Conservation (phyloP, 2,888 invertebrate genomes). For the Tolmerus cingulatus region DNA sequence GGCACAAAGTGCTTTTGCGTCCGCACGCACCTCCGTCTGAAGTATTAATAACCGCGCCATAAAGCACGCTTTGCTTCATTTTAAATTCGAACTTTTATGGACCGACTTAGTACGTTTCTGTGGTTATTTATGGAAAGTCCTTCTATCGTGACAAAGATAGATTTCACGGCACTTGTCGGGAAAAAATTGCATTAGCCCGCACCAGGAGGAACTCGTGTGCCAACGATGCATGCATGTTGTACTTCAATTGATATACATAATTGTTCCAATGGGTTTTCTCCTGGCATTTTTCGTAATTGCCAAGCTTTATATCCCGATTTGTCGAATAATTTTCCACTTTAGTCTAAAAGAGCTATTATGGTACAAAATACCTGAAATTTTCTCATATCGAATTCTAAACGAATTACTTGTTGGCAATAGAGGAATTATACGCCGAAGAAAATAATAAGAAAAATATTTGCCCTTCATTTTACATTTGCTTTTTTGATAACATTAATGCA, state of each 20-base stretch:
- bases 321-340: not conserved
- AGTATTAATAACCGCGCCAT: not conserved
- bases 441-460: not conserved
- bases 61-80: not conserved
- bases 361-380: not conserved
- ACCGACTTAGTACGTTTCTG: not conserved
- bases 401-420: not conserved
- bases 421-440: not conserved
- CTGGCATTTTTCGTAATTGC: not conserved
- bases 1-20: not conserved
- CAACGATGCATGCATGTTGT: conserved; percentile 2
- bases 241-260: not conserved
- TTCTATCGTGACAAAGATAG: conserved; percentile 3
- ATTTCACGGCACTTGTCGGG: not conserved
- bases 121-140: conserved; percentile 9
- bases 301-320: not conserved
- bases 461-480: not conserved
- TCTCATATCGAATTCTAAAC: not conserved
- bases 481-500: too few species aligned
- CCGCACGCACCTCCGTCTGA: not conserved
- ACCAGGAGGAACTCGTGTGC: not conserved
- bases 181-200: not conserved
- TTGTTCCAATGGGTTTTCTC: not conserved
- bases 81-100: conserved; percentile 7
- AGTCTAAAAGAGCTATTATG: not conserved